A percentile compares a stretch with the other conserved stretches of the same genome.
Conservation (phyloP, 2,113 vertebrate species). For the Entomyzon cyanotis region DNA sequence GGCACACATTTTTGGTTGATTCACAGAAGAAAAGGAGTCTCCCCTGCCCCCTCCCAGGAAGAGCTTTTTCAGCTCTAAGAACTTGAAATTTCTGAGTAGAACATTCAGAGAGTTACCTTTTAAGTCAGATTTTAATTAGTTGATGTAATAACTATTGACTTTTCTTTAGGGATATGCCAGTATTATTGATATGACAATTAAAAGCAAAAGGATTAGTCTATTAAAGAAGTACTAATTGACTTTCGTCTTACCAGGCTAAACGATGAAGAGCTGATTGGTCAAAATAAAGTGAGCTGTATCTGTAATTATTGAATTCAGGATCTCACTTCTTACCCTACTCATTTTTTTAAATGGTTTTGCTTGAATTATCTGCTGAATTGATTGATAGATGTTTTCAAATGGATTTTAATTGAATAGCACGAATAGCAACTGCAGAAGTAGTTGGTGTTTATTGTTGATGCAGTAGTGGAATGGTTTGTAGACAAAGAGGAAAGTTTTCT, state of each 20-base stretch:
- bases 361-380: neutral
- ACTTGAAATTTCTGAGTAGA: constrained; percentile 50
- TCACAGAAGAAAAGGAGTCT: neutral
- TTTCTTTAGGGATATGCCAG: constrained; percentile 48
- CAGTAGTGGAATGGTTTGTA: neutral
- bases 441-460: neutral
- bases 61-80: neutral
- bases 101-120: constrained; percentile 42
- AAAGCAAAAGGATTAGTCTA: constrained; percentile 66
- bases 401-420: constrained; percentile 12
- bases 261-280: constrained; percentile 62
- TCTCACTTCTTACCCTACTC: neutral
- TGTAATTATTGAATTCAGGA: constrained; percentile 54
- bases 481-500: neutral
- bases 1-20: neutral
- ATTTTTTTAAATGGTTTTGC: neutral
- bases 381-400: neutral
- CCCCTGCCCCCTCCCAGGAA: neutral
- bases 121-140: constrained; percentile 70
- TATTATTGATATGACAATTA: constrained; percentile 75
- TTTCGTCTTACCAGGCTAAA: constrained; percentile 54
- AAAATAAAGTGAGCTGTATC: constrained; percentile 35
- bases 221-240: constrained; percentile 69
- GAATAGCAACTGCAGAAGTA: neutral
- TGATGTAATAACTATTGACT: constrained; percentile 68